Base-by-base conservation (phyloP, 1,140 invertebrate genomes). In the Coelopa frigida region DNA sequence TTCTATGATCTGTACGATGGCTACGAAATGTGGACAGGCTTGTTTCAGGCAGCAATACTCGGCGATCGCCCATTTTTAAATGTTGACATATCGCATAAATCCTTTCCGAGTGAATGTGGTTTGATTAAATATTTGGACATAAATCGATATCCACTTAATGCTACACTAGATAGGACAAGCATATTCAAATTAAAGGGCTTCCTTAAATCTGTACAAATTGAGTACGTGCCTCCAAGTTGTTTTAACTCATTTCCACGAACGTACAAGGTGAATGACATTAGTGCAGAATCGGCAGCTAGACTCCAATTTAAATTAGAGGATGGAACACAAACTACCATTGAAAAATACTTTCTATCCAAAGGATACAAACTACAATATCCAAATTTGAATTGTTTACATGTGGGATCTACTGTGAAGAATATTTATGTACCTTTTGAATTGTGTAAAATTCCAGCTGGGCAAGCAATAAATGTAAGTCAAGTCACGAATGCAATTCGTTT, bases 51-150 rank as follows among this genome's bases (percentile, higher is more conserved):
- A 2, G 79, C 81, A 1, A 76, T 87, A 49, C 69, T 87, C 32
- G 85, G 85, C 0, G 82, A 81, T 66, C 77, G 73, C 50, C 77
- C 85, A 0, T 60, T 57, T 22, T 62, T 89, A 3, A 90, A 90
- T 64, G 73, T 89, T 24, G 86, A 90, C 68, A 82, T 84, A 32
- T 76, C 77, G 0, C 80, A 84, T 55, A 84, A 83, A 60, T 81
- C 75, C 5, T 84, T 85, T 52, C 79, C 81, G 0, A 75, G 53
- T n/a, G 26, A 58, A 2, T 70, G 77, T 53, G 20, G 42, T 0
- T 48, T 82, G 18, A 42, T 78, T 6, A 58, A 76, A 4, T 61
- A 65, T 51, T 70, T 66, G 3, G n/a, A 33, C 32, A 1, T 44
- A 11, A 26, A 44, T 5, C 3, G 26, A 35, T 21, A 29, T 24